These are phyloP conservation scores for Pungitius pungitius DNA, from an alignment of 2,113 vertebrate species.

Conservation along the genomic window DNA sequence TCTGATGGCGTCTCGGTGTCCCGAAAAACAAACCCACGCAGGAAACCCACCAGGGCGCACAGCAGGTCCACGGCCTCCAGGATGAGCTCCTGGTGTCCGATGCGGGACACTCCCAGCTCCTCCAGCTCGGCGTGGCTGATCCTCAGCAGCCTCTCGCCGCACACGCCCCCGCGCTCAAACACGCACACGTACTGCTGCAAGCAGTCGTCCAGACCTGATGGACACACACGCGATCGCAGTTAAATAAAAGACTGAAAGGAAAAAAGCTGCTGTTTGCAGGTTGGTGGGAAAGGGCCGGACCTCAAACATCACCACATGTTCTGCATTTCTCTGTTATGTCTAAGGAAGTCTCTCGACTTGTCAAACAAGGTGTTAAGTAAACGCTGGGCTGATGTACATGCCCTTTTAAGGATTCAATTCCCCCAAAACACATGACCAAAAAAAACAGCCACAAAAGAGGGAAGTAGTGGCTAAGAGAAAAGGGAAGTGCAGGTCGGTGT, in stretches of 20 bases:
- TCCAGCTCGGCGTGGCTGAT: conserved; percentile 97
- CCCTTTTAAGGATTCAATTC: not conserved
- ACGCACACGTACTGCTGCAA: conserved; percentile 97
- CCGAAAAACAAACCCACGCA: conserved; percentile 3
- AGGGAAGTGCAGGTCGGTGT: not conserved
- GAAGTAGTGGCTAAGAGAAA: not conserved
- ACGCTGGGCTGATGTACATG: too few species aligned
- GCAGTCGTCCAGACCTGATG: conserved; percentile 93
- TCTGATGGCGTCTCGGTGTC: too few species aligned
- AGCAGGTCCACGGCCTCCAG: conserved; percentile 96
- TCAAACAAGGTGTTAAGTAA: too few species aligned
- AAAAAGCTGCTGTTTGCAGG: not conserved
- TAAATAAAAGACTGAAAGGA: not conserved
- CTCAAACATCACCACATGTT: too few species aligned
- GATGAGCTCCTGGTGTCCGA: conserved; percentile 97
- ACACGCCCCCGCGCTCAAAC: conserved; percentile 94
- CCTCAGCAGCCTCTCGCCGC: conserved; percentile 92
- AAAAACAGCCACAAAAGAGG: not conserved
- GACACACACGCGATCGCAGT: conserved; percentile 39
- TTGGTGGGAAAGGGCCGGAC: too few species aligned
- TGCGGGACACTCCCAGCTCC: conserved; percentile 95
- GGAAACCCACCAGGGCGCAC: conserved; percentile 89
- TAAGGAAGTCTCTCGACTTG: not conserved
- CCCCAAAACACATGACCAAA: not conserved
- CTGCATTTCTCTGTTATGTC: not conserved